Base-by-base conservation (phyloP, 2,797 vertebrate genomes). In the Melanotaenia pygmaea region DNA sequence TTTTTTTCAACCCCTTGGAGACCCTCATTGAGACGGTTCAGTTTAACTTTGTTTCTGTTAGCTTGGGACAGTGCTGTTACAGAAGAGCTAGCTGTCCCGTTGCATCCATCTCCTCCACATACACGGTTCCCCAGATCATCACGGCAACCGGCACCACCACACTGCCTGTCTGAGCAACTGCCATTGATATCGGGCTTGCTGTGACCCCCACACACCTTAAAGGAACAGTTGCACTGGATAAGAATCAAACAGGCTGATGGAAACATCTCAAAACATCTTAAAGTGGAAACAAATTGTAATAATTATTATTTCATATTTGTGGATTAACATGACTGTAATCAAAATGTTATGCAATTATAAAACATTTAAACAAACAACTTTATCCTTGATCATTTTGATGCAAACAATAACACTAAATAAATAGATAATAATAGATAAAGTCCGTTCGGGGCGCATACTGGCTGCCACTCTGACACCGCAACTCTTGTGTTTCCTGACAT, bases 61-160 rank as follows among this genome's bases (percentile, higher is more conserved):
- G 95, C 86, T 0, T 32, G 75, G 47, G 68, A 56, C 47, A 96
- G 88, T 0, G 95, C 95, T 40, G 12, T 75, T 4, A 84, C 2
- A 0, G 96, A 93, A 6, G 90, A 0, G 3, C 94, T 92, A 60
- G 95, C 72, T 0, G 95, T 94, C 62, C 96, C 96, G 0, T 79
- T 67, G 60, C 96, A 97, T 10, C 89, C 91, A 0, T 54, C 77
- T 26, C 94, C 94, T 28, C 95, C 96, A 0, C 97, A 98, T 1
- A 24, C 85, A 5, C 59, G 88, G 1, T 63, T 81, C 7, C 94
- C 95, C 0, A 1, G 20, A 0, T 81, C 9, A 47, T 95, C 94
- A 32, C 38, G 90, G 83, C 97, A 98, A 67, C 94, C 93, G 0
- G 94, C 94, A 20, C 96, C 95, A 24, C 95, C 95, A 0, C 96